phyloP scores from a whole-genome alignment of 2,113 vertebrate species.

The Xiphophorus couchianus region DNA sequence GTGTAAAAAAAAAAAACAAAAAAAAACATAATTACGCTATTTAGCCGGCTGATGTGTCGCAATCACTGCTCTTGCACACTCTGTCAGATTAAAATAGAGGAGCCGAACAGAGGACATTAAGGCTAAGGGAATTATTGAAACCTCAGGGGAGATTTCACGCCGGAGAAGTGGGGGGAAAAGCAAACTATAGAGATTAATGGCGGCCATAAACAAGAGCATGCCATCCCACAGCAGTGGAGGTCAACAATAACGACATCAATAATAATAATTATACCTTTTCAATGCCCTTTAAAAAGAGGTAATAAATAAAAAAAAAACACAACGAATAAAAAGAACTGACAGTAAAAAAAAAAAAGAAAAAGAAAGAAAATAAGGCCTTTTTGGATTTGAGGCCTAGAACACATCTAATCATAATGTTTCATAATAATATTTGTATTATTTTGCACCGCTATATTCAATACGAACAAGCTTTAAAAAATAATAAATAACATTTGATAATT shows the following conservation, averaged over 20 bases:
- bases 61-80: conserved; percentile 77
- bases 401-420: too few species aligned
- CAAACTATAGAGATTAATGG: conserved; percentile 84
- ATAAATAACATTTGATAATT: background rate
- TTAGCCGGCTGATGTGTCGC: conserved; percentile 81
- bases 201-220: conserved; percentile 72
- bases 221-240: conserved; percentile 65
- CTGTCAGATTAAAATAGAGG: conserved; percentile 79
- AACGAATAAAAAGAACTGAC: background rate
- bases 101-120: conserved; percentile 79
- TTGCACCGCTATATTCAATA: background rate
- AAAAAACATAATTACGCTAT: conserved; percentile 80
- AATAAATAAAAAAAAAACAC: background rate
- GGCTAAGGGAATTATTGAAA: conserved; percentile 80
- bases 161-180: conserved; percentile 74
- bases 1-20: background rate
- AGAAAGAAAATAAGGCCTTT: background rate
- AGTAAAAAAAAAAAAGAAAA: background rate
- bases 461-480: background rate
- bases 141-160: conserved; percentile 79
- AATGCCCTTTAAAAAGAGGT: background rate
- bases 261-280: conserved; percentile 31
- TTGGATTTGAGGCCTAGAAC: conserved; percentile 16
- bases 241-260: conserved; percentile 57
- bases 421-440: background rate